phyloP scores from a whole-genome alignment of 2,113 vertebrate species.

The Clarias gariepinus region DNA sequence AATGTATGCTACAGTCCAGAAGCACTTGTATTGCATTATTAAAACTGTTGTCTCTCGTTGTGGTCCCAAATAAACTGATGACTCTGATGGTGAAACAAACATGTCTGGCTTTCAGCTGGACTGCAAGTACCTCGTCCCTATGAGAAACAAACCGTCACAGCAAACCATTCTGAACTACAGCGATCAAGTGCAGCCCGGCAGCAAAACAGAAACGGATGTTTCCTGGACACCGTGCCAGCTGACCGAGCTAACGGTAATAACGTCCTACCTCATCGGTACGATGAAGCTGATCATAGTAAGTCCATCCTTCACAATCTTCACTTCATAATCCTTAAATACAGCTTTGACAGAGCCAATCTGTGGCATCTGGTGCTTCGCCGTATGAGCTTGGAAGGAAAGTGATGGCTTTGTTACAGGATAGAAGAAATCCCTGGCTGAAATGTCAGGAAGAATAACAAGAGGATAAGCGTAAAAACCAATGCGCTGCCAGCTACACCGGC shows the following conservation, averaged over 20 bases:
- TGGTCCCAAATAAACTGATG: neutral
- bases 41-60: neutral
- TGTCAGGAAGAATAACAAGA: slow-evolving; percentile 19
- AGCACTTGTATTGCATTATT: neutral
- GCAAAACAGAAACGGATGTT: neutral
- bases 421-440: slow-evolving; percentile 18
- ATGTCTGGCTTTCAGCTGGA: slow-evolving; percentile 12
- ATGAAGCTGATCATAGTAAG: neutral
- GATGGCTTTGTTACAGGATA: slow-evolving; percentile 9
- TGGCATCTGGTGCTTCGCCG: slow-evolving; percentile 3
- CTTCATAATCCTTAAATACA: slow-evolving; percentile 13
- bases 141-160: slow-evolving; percentile 21
- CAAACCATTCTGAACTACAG: slow-evolving; percentile 28
- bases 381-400: neutral
- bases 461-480: neutral
- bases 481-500: neutral
- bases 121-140: neutral
- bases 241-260: neutral
- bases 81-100: slow-evolving; percentile 40
- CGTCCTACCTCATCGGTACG: neutral
- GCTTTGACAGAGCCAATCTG: slow-evolving; percentile 14
- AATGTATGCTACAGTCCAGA: neutral
- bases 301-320: neutral
- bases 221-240: neutral
- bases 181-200: neutral